These are phyloP conservation scores for Hermaeophaga mercurialis DNA, from an alignment of 2,888 invertebrate species.

Conservation along the genomic window DNA sequence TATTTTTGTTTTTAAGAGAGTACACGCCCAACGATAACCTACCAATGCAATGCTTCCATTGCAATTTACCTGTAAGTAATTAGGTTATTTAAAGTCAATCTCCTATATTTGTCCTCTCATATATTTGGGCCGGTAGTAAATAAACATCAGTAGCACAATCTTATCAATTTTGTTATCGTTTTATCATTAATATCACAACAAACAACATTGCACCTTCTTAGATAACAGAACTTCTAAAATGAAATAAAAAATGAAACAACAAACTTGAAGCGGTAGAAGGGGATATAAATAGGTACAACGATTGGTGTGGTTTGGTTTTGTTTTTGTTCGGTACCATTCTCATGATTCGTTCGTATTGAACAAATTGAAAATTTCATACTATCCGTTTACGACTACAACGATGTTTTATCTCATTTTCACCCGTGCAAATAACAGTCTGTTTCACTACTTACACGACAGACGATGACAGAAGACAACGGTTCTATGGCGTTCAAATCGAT, in stretches of 20 bases:
- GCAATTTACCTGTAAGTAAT: slow-evolving; percentile 22
- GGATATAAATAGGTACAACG: not conserved
- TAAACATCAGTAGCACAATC: slow-evolving; percentile 16
- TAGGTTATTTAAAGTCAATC: slow-evolving; percentile 9
- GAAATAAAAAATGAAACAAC: slow-evolving; percentile 12
- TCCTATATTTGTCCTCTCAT: slow-evolving; percentile 5
- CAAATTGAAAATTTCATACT: too few relatives aligned
- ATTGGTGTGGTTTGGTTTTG: not conserved
- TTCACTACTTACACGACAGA: too few relatives aligned
- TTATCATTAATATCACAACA: slow-evolving; percentile 22
- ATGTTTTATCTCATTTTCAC: too few relatives aligned
- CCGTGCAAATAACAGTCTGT: too few relatives aligned
- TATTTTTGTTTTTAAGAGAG: slow-evolving; percentile 15
- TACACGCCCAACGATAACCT: slow-evolving; percentile 26
- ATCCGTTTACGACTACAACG: too few relatives aligned
- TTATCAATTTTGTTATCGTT: slow-evolving; percentile 24
- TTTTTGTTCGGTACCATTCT: too few relatives aligned
- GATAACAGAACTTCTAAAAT: slow-evolving; percentile 8
- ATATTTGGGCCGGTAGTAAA: slow-evolving; percentile 7
- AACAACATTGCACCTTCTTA: slow-evolving; percentile 16
- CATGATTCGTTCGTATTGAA: too few relatives aligned
- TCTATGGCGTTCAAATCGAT: too few relatives aligned
- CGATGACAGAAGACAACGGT: too few relatives aligned
- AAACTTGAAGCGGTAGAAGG: slow-evolving; percentile 1
- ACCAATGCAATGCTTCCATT: slow-evolving; percentile 17